These are phyloP conservation scores for Morone chrysops DNA, from an alignment of 2,113 vertebrate species.

Conservation along the genomic window DNA sequence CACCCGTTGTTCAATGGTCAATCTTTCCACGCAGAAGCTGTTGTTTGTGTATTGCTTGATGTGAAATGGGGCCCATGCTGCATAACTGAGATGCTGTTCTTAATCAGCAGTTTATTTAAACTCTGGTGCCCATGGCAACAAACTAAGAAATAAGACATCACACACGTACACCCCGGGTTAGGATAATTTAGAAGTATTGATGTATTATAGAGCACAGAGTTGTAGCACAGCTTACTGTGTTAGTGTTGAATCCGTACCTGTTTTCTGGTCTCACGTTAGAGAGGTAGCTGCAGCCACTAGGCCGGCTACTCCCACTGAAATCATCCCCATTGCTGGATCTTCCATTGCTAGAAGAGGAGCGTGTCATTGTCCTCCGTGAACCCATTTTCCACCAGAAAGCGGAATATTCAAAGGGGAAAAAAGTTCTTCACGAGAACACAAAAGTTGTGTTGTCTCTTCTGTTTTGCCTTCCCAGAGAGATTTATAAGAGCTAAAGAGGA, in stretches of 20 bases:
- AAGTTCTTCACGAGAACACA: conserved; percentile 23
- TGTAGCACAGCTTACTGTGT: background rate
- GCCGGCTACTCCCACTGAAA: conserved; percentile 69
- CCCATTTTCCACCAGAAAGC: conserved; percentile 82
- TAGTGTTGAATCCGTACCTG: conserved; percentile 83
- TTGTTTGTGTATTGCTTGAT: conserved; percentile 17
- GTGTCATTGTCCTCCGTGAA: conserved; percentile 83
- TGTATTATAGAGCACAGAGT: background rate
- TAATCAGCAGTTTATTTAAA: conserved; percentile 71
- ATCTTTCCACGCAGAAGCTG: conserved; percentile 39
- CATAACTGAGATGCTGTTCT: conserved; percentile 63
- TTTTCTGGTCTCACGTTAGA: conserved; percentile 89
- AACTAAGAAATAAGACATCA: conserved; percentile 52
- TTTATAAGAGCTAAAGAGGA: conserved; percentile 25
- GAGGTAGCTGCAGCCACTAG: conserved; percentile 88
- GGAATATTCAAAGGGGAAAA: background rate
- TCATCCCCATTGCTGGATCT: conserved; percentile 73
- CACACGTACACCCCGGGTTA: background rate
- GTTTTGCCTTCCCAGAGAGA: background rate
- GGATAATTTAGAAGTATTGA: background rate
- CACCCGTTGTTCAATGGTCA: conserved; percentile 2
- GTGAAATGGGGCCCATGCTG: conserved; percentile 42
- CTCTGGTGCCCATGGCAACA: conserved; percentile 61
- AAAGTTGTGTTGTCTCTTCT: background rate
- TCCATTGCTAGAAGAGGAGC: conserved; percentile 76